phyloP scores from a whole-genome alignment of 2,113 vertebrate species.

The Neolamprologus caudopunctatus region DNA sequence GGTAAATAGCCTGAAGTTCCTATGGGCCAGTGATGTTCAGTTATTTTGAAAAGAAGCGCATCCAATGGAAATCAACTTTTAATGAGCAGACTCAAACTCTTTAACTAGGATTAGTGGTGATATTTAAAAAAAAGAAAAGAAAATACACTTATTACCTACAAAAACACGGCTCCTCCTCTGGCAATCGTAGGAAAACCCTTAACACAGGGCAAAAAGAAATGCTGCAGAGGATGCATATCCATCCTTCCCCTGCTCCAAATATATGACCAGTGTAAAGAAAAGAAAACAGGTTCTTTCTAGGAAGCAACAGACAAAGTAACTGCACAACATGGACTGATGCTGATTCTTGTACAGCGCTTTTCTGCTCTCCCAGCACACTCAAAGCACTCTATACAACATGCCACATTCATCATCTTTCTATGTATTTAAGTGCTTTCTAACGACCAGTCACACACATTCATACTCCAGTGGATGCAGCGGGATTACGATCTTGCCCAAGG shows the following conservation, averaged over 20 bases:
- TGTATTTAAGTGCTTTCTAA: neutral
- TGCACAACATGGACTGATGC: neutral
- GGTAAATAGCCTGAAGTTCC: neutral
- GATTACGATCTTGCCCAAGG: neutral
- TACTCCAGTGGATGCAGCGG: neutral
- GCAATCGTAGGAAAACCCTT: neutral
- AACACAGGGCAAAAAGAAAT: neutral
- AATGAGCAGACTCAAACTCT: rapidly evolving
- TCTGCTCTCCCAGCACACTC: neutral
- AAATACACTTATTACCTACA: neutral
- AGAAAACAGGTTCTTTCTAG: neutral
- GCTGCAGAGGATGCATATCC: neutral
- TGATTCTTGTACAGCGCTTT: neutral
- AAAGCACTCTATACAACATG: neutral
- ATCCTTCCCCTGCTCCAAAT: neutral
- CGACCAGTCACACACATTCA: neutral
- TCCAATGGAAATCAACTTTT: neutral
- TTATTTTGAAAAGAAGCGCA: neutral
- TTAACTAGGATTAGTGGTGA: rapidly evolving
- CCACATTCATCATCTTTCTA: neutral
- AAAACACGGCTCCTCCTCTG: rapidly evolving
- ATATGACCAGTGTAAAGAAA: neutral
- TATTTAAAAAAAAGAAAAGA: rapidly evolving
- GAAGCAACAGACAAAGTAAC: neutral
- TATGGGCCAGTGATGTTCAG: neutral